phyloP scores from a whole-genome alignment of 2,888 invertebrate genomes.

The Rhamnusium bicolor region DNA sequence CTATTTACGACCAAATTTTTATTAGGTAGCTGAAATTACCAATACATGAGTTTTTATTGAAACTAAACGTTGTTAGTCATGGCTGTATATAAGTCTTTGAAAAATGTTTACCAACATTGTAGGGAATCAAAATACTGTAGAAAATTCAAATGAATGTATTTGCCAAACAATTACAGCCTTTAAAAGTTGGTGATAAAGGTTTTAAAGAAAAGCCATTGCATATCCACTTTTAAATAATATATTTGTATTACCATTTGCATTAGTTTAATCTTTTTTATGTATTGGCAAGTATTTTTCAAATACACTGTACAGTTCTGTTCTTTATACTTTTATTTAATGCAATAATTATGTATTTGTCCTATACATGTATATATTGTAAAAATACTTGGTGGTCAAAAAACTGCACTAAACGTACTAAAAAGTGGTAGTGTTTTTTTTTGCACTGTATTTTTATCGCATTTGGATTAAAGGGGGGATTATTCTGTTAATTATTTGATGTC shows the following conservation, averaged over 20 bases:
- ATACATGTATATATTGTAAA: constrained; percentile 4
- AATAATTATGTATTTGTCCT: neutral
- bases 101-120: neutral
- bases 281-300: neutral
- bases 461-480: neutral
- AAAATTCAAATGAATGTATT: no score
- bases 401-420: neutral
- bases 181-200: no score
- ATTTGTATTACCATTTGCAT: no score
- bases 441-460: neutral
- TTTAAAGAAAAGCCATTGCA: no score
- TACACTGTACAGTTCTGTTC: neutral
- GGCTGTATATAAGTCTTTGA: neutral
- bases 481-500: neutral
- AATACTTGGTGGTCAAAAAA: neutral
- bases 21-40: neutral
- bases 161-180: no score
- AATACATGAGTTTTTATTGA: neutral
- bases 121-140: no score
- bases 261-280: no score
- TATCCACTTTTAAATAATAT: no score
- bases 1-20: constrained; percentile 13
- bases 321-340: neutral
- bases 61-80: neutral
- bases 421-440: neutral